phyloP scores from a whole-genome alignment of 2,888 invertebrate species.

The Sesamia inferens region DNA sequence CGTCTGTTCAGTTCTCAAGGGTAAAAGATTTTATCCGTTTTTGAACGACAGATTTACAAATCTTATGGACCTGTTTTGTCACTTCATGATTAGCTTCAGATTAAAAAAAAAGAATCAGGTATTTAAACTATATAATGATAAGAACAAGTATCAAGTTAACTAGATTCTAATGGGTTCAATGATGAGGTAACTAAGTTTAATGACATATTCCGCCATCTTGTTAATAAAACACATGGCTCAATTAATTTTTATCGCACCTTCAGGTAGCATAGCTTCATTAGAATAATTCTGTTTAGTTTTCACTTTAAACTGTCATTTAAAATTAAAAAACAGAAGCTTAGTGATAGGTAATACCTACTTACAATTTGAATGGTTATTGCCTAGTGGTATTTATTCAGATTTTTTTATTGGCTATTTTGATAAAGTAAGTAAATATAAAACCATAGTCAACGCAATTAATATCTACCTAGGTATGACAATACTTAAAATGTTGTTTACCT shows the following conservation, averaged over 20 bases:
- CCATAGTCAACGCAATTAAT: slow-evolving; percentile 26
- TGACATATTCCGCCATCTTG: slow-evolving; percentile 35
- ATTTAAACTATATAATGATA: not conserved
- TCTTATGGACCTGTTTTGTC: slow-evolving; percentile 12
- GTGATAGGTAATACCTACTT: too few relatives aligned
- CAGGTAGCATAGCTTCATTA: slow-evolving; percentile 50
- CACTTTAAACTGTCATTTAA: slow-evolving; percentile 30
- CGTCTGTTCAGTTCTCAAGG: not conserved
- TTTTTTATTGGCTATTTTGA: slow-evolving; percentile 42
- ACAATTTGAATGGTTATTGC: slow-evolving; percentile 44
- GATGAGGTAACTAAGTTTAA: slow-evolving; percentile 36
- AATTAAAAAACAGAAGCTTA: slow-evolving; percentile 47
- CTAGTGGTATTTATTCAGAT: slow-evolving; percentile 38
- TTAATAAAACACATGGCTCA: slow-evolving; percentile 44
- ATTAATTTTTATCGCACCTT: slow-evolving; percentile 58
- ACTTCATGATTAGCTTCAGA: not conserved
- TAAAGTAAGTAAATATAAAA: slow-evolving; percentile 31
- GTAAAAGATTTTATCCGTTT: slow-evolving; percentile 11
- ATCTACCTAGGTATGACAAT: slow-evolving; percentile 21
- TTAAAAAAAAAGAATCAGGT: slow-evolving; percentile 15
- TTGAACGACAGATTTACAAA: slow-evolving; percentile 17
- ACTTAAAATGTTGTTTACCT: slow-evolving; percentile 37
- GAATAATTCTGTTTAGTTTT: slow-evolving; percentile 53
- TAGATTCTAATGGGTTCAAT: slow-evolving; percentile 25
- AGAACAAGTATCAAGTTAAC: slow-evolving; percentile 10